Base-by-base conservation (phyloP, 2,888 invertebrate species). In the Strigamia crassipes region DNA sequence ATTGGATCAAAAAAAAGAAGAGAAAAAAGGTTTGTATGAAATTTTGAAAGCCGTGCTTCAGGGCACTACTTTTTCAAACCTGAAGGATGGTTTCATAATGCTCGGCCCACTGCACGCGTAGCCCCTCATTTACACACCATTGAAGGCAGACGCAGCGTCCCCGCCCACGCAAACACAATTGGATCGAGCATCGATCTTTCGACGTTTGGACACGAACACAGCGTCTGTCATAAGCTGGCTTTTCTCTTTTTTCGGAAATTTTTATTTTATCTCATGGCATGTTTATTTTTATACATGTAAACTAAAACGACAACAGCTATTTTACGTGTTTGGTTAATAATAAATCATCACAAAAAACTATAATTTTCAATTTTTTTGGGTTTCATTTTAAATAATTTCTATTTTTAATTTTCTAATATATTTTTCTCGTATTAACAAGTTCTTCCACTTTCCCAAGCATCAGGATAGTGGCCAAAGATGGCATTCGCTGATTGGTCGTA, bases 41-140 rank as follows among this genome's bases (percentile, higher is more conserved):
- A 18, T 56, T 56, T 56, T n/a, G 21, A 18, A 18, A 56, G 56
- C 56, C 18, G 21, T 56, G 56, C 18, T 56, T 56, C 56, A 56
- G 18, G 56, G 56, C 56, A 56, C 56, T 56, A 56, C n/a, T 56
- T 56, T 56, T 56, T 56, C 56, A 56, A 18, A 56, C 18, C 56
- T 56, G 56, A 56, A 56, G 56, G 56, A 56, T 56, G 56, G 56
- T 56, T 56, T 56, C 56, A 56, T 56, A 56, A 56, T 56, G 56
- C 56, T 56, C 56, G 56, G 56, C 56, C 56, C 56, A 56, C 56
- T 56, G 56, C 56, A 56, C 56, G 56, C 56, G 21, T 56, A 56
- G 56, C 56, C 56, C 56, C 56, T 56, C 56, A 56, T 56, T 56
- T 56, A 56, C 56, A 56, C 56, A 56, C 56, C 56, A 56, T 56